Evolutionary conservation across 2,113 vertebrate species (phyloP).

Genomic region (Rhea pennata): DNA sequence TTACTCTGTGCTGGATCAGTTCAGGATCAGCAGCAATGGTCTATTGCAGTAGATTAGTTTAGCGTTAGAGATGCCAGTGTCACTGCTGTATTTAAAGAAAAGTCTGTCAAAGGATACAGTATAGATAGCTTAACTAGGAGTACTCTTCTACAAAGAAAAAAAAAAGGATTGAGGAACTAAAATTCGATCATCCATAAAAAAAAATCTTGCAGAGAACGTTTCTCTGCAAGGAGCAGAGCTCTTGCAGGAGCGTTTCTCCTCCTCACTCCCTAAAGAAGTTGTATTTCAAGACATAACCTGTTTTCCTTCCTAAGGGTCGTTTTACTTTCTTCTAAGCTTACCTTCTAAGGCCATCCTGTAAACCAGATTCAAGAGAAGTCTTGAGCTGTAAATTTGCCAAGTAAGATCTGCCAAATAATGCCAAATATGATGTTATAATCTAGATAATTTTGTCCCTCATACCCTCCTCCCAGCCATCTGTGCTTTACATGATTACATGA

Average conservation of each 20-base stretch:
- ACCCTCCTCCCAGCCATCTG: background rate
- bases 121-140: background rate
- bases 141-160: background rate
- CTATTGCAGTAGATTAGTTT: background rate
- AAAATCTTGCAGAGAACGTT: background rate
- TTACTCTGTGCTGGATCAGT: background rate
- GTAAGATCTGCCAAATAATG: background rate
- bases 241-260: background rate
- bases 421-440: background rate
- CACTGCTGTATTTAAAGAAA: background rate
- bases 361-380: background rate
- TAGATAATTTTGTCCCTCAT: background rate
- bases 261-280: fast-evolving
- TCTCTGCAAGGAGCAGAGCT: too few relatives aligned
- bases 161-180: background rate
- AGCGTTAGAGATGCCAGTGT: fast-evolving
- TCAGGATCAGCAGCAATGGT: background rate
- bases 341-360: background rate
- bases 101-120: background rate
- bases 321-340: background rate
- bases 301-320: background rate
- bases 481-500: background rate
- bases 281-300: background rate
- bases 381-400: background rate
- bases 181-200: background rate